These are phyloP conservation scores for Lagorchestes hirsutus DNA, from an alignment of 2,797 vertebrate species.

Conservation along the genomic window DNA sequence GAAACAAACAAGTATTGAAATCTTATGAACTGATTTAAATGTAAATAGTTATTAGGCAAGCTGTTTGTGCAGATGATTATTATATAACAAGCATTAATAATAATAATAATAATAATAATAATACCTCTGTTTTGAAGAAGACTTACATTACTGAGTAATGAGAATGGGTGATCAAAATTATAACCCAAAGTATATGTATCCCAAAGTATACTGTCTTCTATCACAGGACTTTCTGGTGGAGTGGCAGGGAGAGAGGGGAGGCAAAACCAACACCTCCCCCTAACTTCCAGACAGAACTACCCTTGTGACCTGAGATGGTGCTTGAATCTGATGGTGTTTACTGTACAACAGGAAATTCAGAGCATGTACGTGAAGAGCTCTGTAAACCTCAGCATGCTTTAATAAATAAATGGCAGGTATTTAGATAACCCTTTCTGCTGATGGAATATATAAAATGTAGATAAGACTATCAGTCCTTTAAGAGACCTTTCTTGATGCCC, in stretches of 20 bases:
- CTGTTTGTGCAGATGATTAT: neutral
- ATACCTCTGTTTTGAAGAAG: neutral
- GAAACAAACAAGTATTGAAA: neutral
- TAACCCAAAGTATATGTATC: too few species aligned
- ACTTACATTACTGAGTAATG: neutral
- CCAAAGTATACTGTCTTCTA: neutral
- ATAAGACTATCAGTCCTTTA: neutral
- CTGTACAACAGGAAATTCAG: neutral
- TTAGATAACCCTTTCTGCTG: neutral
- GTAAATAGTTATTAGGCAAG: neutral
- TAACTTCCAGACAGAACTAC: neutral
- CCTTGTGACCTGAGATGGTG: conserved; percentile 7
- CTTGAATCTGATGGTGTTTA: neutral
- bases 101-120: too few species aligned
- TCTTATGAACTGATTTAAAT: neutral
- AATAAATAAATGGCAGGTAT: conserved; percentile 21
- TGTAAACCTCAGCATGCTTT: neutral
- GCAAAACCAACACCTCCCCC: neutral
- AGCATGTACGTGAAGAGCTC: neutral
- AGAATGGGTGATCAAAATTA: neutral
- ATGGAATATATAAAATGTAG: conserved; percentile 16
- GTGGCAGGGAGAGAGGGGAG: too few species aligned
- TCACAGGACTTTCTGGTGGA: neutral
- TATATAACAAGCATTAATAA: neutral
- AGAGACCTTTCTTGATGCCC: neutral